Percentiles rank a stretch among this genome's conserved stretches.
phyloP scores from a whole-genome alignment of 2,888 invertebrate species.

The Perithous albicinctus region DNA sequence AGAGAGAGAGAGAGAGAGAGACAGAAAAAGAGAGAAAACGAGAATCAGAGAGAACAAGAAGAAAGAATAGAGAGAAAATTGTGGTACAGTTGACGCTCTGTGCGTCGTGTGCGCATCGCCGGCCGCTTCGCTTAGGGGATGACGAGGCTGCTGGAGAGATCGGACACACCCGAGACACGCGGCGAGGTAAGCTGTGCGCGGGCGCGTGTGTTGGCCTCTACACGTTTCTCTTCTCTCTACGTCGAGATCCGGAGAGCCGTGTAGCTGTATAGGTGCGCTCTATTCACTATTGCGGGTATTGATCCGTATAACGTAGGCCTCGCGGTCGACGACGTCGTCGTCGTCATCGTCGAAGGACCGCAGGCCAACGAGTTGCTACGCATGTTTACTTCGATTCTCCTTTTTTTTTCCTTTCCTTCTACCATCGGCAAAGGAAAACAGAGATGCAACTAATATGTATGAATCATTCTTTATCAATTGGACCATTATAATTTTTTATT shows the following conservation, averaged over 20 bases:
- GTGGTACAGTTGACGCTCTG: constrained; percentile 26
- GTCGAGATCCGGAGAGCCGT: constrained; percentile 29
- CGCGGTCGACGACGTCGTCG: constrained; percentile 53
- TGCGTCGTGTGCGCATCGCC: constrained; percentile 32
- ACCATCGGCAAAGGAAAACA: background rate
- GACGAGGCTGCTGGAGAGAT: constrained; percentile 73
- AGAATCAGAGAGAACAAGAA: constrained; percentile 16
- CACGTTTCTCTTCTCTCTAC: constrained; percentile 43
- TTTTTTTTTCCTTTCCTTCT: constrained; percentile 6
- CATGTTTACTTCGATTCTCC: background rate
- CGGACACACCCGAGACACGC: constrained; percentile 80
- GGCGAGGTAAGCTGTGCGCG: constrained; percentile 38
- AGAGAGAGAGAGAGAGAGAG: constrained; percentile 10
- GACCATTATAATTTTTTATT: no score
- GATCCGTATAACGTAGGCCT: constrained; percentile 75
- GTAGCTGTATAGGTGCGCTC: constrained; percentile 48
- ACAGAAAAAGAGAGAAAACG: constrained; percentile 36
- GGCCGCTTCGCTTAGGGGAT: constrained; percentile 50
- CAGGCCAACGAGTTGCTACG: constrained; percentile 39
- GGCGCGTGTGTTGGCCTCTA: constrained; percentile 47
- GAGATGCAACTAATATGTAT: background rate
- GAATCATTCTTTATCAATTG: no score
- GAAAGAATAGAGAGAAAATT: constrained; percentile 56
- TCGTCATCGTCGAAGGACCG: constrained; percentile 45
- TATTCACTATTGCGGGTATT: constrained; percentile 78